phyloP scores from a whole-genome alignment of 2,888 invertebrate species.

The Abrostola tripartita region DNA sequence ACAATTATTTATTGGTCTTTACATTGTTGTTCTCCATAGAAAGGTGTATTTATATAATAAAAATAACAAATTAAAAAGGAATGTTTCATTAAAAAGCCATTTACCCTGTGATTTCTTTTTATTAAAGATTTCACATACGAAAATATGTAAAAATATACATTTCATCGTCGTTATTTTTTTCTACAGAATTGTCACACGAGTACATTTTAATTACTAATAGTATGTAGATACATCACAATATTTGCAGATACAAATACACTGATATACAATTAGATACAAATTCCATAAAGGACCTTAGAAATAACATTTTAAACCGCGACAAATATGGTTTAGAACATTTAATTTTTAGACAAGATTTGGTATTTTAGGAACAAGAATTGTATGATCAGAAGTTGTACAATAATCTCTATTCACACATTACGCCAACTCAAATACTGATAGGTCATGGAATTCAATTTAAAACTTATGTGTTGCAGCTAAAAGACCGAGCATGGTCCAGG shows the following conservation, averaged over 20 bases:
- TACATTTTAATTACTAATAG: slow-evolving; percentile 42
- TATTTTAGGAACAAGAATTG: slow-evolving; percentile 37
- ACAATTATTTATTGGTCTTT: slow-evolving; percentile 51
- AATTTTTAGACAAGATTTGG: slow-evolving; percentile 28
- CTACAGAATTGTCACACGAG: slow-evolving; percentile 55
- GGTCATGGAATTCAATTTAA: neutral
- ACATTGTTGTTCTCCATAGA: slow-evolving; percentile 52
- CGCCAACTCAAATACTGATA: neutral
- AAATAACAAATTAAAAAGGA: slow-evolving; percentile 47
- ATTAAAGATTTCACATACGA: slow-evolving; percentile 68
- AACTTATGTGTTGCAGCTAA: too few species aligned
- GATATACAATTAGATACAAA: slow-evolving; percentile 48
- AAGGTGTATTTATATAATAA: slow-evolving; percentile 66
- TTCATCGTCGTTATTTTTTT: slow-evolving; percentile 55
- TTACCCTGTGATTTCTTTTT: slow-evolving; percentile 63
- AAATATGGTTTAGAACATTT: slow-evolving; percentile 8
- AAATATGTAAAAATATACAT: slow-evolving; percentile 69
- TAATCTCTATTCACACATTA: neutral
- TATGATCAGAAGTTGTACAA: neutral
- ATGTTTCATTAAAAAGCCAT: slow-evolving; percentile 57
- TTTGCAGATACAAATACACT: slow-evolving; percentile 51
- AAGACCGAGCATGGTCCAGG: too few species aligned
- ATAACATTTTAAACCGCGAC: slow-evolving; percentile 12
- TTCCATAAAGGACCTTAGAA: slow-evolving; percentile 37
- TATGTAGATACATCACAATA: slow-evolving; percentile 54